Percentiles rank a stretch among this genome's conserved stretches.
Conservation (phyloP, 2,797 vertebrate genomes). For the Poeciliopsis paucimaculata region DNA sequence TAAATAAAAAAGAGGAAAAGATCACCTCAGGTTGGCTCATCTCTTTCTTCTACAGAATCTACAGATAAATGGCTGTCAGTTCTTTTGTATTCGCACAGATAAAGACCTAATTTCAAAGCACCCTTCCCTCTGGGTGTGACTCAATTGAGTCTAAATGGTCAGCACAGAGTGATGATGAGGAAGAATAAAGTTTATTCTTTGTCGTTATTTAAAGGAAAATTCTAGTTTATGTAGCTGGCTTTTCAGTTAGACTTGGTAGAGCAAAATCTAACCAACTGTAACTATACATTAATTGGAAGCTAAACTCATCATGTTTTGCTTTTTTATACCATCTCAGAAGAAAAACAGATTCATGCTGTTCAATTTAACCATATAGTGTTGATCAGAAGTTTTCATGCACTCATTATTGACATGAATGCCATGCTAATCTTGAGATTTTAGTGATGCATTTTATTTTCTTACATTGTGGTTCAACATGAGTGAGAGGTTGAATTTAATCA, state of each 20-base stretch:
- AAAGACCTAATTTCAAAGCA: constrained; percentile 85
- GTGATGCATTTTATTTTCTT: not conserved
- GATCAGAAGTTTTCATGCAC: not conserved
- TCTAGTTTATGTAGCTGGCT: constrained; percentile 21
- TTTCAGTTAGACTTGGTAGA: not conserved
- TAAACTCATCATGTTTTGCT: constrained; percentile 56
- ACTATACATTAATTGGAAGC: not conserved
- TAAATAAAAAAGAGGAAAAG: constrained; percentile 65
- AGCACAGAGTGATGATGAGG: constrained; percentile 51
- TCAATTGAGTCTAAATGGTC: constrained; percentile 70
- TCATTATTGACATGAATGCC: not conserved
- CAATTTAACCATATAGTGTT: not conserved
- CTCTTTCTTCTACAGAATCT: constrained; percentile 86
- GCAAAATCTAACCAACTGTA: not conserved
- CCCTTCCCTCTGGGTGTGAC: constrained; percentile 59
- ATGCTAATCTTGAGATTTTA: not conserved
- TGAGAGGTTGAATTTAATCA: not conserved
- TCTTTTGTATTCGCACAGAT: constrained; percentile 80
- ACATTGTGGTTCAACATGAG: not conserved
- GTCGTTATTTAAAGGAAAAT: constrained; percentile 46
- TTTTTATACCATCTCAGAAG: constrained; percentile 46
- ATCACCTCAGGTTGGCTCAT: constrained; percentile 84
- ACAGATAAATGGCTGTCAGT: constrained; percentile 90
- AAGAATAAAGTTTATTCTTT: constrained; percentile 46
- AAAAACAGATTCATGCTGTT: not conserved